phyloP scores from a whole-genome alignment of 1,140 invertebrate species.

The Xylocopa sonorina region DNA sequence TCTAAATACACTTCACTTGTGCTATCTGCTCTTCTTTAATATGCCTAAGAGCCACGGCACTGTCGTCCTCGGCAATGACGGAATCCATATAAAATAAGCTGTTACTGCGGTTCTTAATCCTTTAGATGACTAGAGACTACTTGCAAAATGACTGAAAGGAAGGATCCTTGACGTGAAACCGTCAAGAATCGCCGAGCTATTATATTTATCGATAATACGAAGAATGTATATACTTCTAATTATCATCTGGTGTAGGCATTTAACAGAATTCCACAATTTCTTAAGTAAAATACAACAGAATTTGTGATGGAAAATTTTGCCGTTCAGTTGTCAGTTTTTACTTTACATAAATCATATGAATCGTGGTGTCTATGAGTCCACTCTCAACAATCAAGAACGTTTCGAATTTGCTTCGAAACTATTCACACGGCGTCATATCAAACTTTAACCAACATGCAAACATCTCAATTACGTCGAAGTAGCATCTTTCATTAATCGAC shows the following conservation, averaged over 20 bases:
- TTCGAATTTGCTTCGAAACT: too few relatives aligned
- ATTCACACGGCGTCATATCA: too few relatives aligned
- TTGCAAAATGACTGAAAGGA: too few relatives aligned
- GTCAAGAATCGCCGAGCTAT: too few relatives aligned
- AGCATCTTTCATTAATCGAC: not conserved
- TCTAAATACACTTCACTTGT: constrained; percentile 67
- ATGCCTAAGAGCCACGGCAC: constrained; percentile 74
- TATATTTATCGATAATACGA: not conserved
- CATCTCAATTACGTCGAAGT: too few relatives aligned
- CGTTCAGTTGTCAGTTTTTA: not conserved
- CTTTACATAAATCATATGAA: not conserved
- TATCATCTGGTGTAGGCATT: not conserved
- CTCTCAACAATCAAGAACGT: too few relatives aligned
- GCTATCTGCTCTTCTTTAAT: constrained; percentile 71
- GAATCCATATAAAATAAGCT: constrained; percentile 51
- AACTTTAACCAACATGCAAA: too few relatives aligned
- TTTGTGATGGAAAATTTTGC: not conserved
- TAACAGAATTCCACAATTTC: not conserved
- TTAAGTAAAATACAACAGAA: not conserved
- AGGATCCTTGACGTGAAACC: too few relatives aligned
- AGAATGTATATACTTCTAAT: not conserved
- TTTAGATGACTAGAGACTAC: too few relatives aligned
- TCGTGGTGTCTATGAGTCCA: too few relatives aligned
- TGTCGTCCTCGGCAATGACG: constrained; percentile 69
- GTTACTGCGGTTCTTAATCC: too few relatives aligned